Conservation (phyloP, 2,888 invertebrate species). For the Epirrhoe tristata region DNA sequence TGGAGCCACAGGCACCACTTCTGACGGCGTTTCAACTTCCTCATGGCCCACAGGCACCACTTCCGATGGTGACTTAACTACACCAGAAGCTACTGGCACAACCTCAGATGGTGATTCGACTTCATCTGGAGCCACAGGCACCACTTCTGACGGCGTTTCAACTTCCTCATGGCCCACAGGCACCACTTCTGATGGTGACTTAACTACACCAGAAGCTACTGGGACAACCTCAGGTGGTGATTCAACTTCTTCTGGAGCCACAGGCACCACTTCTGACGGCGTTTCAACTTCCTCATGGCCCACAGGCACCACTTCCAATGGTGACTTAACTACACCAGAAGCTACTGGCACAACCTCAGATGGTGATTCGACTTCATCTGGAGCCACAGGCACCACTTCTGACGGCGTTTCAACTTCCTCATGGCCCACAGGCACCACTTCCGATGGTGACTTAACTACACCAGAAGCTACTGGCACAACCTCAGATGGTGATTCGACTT, state of each 20-base stretch:
- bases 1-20: not conserved
- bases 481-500: not conserved
- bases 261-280: not conserved
- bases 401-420: not conserved
- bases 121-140: not conserved
- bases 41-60: not conserved
- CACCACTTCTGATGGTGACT: not conserved
- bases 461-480: not conserved
- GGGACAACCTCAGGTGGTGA: not conserved
- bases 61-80: not conserved
- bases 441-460: not conserved
- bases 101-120: not conserved
- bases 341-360: not conserved
- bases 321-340: not conserved
- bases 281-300: not conserved
- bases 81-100: not conserved
- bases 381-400: not conserved
- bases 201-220: not conserved
- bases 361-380: not conserved
- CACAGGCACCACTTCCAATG: not conserved
- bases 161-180: not conserved
- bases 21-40: not conserved
- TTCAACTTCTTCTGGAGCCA: not conserved
- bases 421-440: not conserved
- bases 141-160: not conserved